Evolutionary conservation across 2,888 invertebrate species (phyloP), one percentile per base, ranked within the genome.

Genomic region (Macrosoma leucophasiata): DNA sequence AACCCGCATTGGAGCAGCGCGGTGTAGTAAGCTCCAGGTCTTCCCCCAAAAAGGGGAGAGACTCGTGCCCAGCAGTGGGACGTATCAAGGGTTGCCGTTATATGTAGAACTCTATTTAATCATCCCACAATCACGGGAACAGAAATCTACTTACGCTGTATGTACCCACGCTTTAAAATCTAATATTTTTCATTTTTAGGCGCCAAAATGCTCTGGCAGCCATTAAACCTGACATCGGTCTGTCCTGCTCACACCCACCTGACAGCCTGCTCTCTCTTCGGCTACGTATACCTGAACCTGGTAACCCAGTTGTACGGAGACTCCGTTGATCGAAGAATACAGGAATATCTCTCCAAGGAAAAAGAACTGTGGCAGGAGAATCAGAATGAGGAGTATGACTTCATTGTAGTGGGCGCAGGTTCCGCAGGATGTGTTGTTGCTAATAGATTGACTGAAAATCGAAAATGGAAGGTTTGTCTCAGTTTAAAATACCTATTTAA

Each of bases 321-420:
- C 4, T 63, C 73, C 1, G 15, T 32, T 1, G 67, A 69, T 28
- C 40, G 41, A 15, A 44, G 52, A 19, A 39, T 36, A 7, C 51
- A 55, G 25, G 27, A 29, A 14, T 14, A n/a, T 13, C n/a, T 6
- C 9, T 1, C 17, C 20, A 13, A 28, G 11, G 15, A 13, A 27
- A 15, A 22, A 12, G 5, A 10, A 24, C 13, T 28, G 4, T 27
- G 21, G 6, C 23, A 31, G 3, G 33, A 33, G 3, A 36, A 40
- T 9, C 34, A 36, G 8, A 42, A 55, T 15, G 43, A 58, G 13
- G 60, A 61, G 14, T 76, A 63, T 29, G 76, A 77, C 23, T 77
- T 77, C 17, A 65, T 77, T 2, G 60, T 77, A 1, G 71, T 77
- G 0, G 77, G 76, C 0, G 77, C 75, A 0, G 77, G 77, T 0